Base-by-base conservation (phyloP, 2,888 invertebrate genomes). In the Lasioglossum lativentre region DNA sequence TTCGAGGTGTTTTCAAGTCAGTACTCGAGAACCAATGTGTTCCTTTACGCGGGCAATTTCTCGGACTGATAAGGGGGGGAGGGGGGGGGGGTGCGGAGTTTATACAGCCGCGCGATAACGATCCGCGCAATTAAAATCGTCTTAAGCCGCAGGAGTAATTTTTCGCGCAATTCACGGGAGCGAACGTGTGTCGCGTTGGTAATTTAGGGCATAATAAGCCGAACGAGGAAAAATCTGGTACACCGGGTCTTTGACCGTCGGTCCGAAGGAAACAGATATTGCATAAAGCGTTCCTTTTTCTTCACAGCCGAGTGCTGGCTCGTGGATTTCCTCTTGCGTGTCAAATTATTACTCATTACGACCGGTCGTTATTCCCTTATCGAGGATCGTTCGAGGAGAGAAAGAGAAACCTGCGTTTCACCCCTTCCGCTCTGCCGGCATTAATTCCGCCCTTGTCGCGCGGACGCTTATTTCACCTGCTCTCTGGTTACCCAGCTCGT, bases 401-500 rank as follows among this genome's bases (percentile, higher is more conserved):
- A n/a, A 12, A 66, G 23, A 68, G 38, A 38, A n/a, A 68, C 19
- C 27, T 34, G 19, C 45, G 42, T 68, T 47, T 47, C 34, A 30
- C 34, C 30, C n/a, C 3, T 27, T 40, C n/a, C 14, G 27, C 16
- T n/a, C 12, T 23, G 4, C n/a, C 8, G 56, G 5, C 59, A 59
- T 59, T 45, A 27, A 71, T 80, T 34, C 42, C 12, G 19, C 12
- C 34, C 19, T n/a, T 47, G 47, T 47, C 72, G 12, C 16, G 34
- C 34, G 4, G n/a, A 40, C 45, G 66, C 66, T 63, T 34, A 40
- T 72, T 47, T 10, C 6, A 12, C 4, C 45, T 19, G 47, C 16
- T 59, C 63, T 63, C 47, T 40, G 59, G 27, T 80, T 71, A 71
- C 80, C 45, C 10, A 6, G 38, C 4, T 63, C 38, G 38, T 78